Evolutionary conservation across 2,888 invertebrate species (phyloP).

Genomic region (Chalcis sispes): DNA sequence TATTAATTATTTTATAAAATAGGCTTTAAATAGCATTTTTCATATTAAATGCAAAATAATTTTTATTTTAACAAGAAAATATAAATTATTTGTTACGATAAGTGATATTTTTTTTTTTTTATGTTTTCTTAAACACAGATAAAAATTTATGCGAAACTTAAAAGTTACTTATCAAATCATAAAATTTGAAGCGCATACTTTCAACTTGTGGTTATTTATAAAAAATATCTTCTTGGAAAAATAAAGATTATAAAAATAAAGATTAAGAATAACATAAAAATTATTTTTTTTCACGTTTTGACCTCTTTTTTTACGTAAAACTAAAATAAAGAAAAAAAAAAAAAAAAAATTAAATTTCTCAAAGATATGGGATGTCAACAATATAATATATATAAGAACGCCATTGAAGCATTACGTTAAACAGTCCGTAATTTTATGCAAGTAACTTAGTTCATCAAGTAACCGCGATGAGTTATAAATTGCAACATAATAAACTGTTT

Average conservation of each 20-base stretch:
- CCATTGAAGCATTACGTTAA: background rate
- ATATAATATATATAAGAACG: constrained; percentile 34
- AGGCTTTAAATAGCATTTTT: no score
- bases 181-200: background rate
- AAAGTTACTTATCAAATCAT: constrained; percentile 28
- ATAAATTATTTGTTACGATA: no score
- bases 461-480: constrained; percentile 31
- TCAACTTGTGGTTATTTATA: constrained; percentile 2
- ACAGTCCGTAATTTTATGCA: constrained; percentile 5
- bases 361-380: constrained; percentile 33
- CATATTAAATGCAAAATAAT: no score
- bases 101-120: no score
- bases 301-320: constrained; percentile 39
- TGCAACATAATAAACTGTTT: constrained; percentile 3
- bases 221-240: background rate
- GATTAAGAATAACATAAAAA: constrained; percentile 31
- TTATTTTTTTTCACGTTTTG: constrained; percentile 17
- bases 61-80: no score
- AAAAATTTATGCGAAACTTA: no score
- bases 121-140: no score
- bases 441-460: background rate
- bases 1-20: no score
- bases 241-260: constrained; percentile 31
- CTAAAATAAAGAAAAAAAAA: no score
- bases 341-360: constrained; percentile 21